Conservation (phyloP, 2,888 invertebrate genomes). For the Platycheirus rosarum region DNA sequence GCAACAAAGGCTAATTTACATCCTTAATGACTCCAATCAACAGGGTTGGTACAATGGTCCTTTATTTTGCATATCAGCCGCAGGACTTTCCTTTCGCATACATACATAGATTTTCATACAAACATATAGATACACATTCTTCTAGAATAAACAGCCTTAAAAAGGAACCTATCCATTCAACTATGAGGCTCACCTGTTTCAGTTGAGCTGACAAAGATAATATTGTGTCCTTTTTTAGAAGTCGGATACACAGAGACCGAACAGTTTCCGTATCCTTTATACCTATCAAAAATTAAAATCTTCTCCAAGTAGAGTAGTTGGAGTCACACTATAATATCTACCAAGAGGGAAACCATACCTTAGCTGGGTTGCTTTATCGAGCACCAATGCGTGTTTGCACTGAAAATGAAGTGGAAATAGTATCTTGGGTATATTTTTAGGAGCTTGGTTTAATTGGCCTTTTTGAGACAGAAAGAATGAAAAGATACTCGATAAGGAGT, state of each 20-base stretch:
- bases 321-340: constrained; percentile 12
- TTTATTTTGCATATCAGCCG: constrained; percentile 68
- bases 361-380: background rate
- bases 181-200: constrained; percentile 49
- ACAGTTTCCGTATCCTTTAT: constrained; percentile 63
- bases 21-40: constrained; percentile 74
- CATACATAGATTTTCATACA: background rate
- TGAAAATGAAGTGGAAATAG: constrained; percentile 59
- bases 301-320: constrained; percentile 33
- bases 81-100: constrained; percentile 23
- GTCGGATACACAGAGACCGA: constrained; percentile 32
- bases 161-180: constrained; percentile 33
- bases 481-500: constrained; percentile 32
- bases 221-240: constrained; percentile 51
- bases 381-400: background rate
- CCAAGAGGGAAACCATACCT: constrained; percentile 12
- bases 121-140: background rate
- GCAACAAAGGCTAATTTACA: constrained; percentile 72
- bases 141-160: constrained; percentile 21
- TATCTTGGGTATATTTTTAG: constrained; percentile 56
- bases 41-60: constrained; percentile 68
- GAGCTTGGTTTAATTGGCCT: constrained; percentile 32
- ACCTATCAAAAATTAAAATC: constrained; percentile 74
- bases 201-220: constrained; percentile 48
- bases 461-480: constrained; percentile 7